Evolutionary conservation across 2,888 invertebrate genomes (phyloP), one percentile per base, ranked within the genome.

Genomic region (Ypsolopha scabrella): DNA sequence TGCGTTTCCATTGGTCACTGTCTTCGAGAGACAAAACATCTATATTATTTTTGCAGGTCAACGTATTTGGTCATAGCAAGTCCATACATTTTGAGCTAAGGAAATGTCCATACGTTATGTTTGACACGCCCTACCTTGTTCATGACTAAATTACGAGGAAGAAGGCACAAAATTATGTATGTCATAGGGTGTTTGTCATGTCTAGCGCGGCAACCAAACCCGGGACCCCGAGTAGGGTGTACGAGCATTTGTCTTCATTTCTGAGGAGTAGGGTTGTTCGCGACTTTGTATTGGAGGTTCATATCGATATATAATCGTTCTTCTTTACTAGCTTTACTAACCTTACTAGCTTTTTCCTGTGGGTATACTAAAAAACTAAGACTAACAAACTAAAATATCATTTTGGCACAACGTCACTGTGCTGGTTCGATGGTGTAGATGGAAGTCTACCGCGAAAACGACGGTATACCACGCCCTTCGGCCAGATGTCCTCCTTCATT

Each of bases 181-280:
- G 85, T 85, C 85, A 82, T 85, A 81, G 77, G 77, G 77, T 80
- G 80, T 86, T 86, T 85, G 85, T 85, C 83, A 85, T 82, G 80
- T 67, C 68, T 64, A 60, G 63, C 72, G 24, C 75, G 70, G 67
- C 66, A 68, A 80, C 78, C 80, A 80, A 75, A 79, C 68, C 68
- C 68, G 62, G 65, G 63, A 68, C 78, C 74, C 75, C 68, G 64
- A 64, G 67, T 64, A 60, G 63, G 66, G 65, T 60, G 71, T 65
- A 60, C 63, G 63, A 72, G 75, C 85, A 85, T 86, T 86, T 80
- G 80, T 86, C 86, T 86, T 83, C 75, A 82, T 82, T 82, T 80
- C 72, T 9, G n/a, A 41, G 8, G 38, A 14, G 0, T 48, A 46
- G 46, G 24, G 34, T 33, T 46, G 46, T 33, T 7, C 10, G 45